These are phyloP conservation scores for Pristis pectinata DNA, from an alignment of 2,797 vertebrate genomes.

Conservation along the genomic window DNA sequence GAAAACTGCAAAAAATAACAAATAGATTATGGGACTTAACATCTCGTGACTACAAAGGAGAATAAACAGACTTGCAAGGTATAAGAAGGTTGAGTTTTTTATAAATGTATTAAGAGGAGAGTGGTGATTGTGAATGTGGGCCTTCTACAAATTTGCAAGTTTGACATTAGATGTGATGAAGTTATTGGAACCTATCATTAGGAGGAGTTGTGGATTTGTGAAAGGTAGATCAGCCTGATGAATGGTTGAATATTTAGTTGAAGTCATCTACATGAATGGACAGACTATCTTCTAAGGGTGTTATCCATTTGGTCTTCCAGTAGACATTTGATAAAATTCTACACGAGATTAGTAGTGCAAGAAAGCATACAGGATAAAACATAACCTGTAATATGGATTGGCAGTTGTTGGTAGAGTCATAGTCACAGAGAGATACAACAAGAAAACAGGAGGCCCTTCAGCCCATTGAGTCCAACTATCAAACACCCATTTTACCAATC, in stretches of 20 bases:
- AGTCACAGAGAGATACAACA: too few relatives aligned
- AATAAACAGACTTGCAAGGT: not conserved
- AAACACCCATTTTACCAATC: too few relatives aligned
- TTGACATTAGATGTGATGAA: not conserved
- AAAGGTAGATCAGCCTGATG: not conserved
- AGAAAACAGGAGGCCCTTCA: too few relatives aligned
- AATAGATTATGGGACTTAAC: too few relatives aligned
- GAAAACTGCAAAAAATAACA: too few relatives aligned
- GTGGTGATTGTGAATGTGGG: not conserved
- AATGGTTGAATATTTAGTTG: not conserved
- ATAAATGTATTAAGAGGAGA: not conserved
- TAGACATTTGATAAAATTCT: too few relatives aligned
- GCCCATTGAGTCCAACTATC: too few relatives aligned
- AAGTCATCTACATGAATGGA: not conserved
- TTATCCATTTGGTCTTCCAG: not conserved
- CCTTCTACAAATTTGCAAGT: not conserved
- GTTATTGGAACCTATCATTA: not conserved
- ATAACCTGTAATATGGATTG: not conserved
- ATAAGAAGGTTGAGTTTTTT: not conserved
- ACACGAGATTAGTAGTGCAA: not conserved
- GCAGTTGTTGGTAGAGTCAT: not conserved
- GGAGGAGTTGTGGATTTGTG: not conserved
- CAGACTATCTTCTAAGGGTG: not conserved
- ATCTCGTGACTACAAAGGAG: too few relatives aligned
- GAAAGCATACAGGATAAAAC: not conserved